Evolutionary conservation across 2,797 vertebrate species (phyloP).

Genomic region (Crotalus adamanteus): DNA sequence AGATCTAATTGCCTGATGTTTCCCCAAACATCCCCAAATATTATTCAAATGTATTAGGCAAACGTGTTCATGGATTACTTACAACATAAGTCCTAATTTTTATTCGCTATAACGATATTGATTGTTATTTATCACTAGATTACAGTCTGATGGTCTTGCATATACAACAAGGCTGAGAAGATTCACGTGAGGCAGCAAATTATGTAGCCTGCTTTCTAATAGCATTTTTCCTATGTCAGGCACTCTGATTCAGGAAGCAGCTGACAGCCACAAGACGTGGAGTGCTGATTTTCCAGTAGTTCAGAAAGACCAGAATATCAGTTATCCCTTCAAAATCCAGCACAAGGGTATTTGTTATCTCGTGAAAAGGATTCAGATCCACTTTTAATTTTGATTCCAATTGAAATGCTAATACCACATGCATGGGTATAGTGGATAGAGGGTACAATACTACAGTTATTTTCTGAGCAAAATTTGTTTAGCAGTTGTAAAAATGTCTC

Average conservation of each 20-base stretch:
- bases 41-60: conserved; percentile 12
- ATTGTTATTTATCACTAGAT: conserved; percentile 33
- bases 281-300: not conserved
- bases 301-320: not conserved
- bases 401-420: not conserved
- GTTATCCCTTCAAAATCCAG: not conserved
- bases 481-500: not conserved
- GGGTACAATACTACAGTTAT: not conserved
- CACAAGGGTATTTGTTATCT: not conserved
- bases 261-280: not conserved
- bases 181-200: conserved; percentile 33
- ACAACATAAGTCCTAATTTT: conserved; percentile 20
- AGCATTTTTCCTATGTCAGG: not conserved
- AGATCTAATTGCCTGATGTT: conserved; percentile 12
- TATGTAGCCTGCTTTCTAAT: not conserved
- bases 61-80: conserved; percentile 27
- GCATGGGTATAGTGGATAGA: not conserved
- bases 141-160: conserved; percentile 33
- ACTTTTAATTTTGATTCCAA: not conserved
- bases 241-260: not conserved
- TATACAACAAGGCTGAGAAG: not conserved
- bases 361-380: not conserved
- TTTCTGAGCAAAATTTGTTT: not conserved
- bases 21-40: conserved; percentile 17
- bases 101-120: conserved; percentile 17